phyloP scores from a whole-genome alignment of 2,888 invertebrate species.

The Leptopilina syphax region DNA sequence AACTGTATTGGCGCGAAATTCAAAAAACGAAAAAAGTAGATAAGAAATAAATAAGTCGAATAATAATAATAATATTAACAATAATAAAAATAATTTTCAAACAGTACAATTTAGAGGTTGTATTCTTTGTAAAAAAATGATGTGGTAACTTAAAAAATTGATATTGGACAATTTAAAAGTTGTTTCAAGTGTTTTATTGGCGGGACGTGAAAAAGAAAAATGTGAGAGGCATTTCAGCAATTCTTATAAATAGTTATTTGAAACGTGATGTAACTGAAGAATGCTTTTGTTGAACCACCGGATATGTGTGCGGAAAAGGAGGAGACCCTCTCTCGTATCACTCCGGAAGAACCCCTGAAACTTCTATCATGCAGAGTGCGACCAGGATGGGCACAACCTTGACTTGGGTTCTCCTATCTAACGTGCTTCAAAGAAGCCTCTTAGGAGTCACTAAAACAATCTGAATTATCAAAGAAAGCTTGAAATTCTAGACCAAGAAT shows the following conservation, averaged over 20 bases:
- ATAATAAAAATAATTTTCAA: background rate
- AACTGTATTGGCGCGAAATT: too few relatives aligned
- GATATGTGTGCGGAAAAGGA: constrained; percentile 17
- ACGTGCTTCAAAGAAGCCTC: constrained; percentile 52
- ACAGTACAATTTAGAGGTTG: background rate
- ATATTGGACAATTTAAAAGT: background rate
- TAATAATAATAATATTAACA: too few relatives aligned
- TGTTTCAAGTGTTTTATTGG: background rate
- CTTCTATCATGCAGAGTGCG: constrained; percentile 61
- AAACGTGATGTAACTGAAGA: constrained; percentile 7
- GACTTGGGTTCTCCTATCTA: constrained; percentile 54
- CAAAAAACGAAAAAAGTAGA: too few relatives aligned
- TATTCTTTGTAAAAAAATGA: too few relatives aligned
- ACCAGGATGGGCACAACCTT: constrained; percentile 59
- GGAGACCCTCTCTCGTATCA: constrained; percentile 48
- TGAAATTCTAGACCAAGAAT: constrained; percentile 24
- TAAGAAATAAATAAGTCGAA: too few relatives aligned
- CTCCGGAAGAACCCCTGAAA: constrained; percentile 55
- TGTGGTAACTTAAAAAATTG: background rate
- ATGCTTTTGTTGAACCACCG: constrained; percentile 22
- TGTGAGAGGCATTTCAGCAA: background rate
- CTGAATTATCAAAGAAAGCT: background rate
- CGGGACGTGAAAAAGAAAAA: background rate
- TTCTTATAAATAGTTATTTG: constrained; percentile 26
- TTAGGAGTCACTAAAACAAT: constrained; percentile 26